Evolutionary conservation across 2,797 vertebrate species (phyloP).

Genomic region (Mus minutoides): DNA sequence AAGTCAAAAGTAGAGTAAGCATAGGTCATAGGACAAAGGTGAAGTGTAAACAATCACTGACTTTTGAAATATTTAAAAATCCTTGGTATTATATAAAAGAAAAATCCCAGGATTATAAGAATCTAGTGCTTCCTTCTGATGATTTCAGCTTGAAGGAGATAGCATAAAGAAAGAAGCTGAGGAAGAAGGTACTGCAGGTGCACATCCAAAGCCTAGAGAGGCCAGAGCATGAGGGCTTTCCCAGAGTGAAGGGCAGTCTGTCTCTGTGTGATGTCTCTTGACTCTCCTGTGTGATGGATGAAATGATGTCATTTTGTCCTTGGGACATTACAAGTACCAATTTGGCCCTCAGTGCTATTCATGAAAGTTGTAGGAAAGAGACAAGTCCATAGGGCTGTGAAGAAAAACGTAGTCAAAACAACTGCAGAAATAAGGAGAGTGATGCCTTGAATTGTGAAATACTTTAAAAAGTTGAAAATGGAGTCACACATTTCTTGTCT

Average conservation of each 20-base stretch:
- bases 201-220: not conserved
- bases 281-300: not conserved
- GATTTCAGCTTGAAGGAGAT: not conserved
- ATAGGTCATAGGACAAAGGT: not conserved
- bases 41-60: not conserved
- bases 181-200: not conserved
- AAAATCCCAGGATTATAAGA: not conserved
- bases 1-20: not conserved
- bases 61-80: not conserved
- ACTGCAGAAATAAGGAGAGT: not conserved
- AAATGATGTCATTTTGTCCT: not conserved
- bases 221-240: not conserved
- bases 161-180: not conserved
- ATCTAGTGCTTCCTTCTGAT: not conserved
- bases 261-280: not conserved
- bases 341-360: not conserved
- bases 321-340: not conserved
- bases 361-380: not conserved
- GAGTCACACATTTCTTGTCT: slow-evolving; percentile 48
- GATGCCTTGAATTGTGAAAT: slow-evolving; percentile 50
- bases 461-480: slow-evolving; percentile 61
- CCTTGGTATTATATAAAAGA: not conserved
- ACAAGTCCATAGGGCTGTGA: not conserved
- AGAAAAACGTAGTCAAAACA: not conserved
- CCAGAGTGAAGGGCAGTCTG: not conserved